A percentile compares a stretch with the other conserved stretches of the same genome.
phyloP scores from a whole-genome alignment of 1,140 invertebrate genomes.

The Drosophila serrata region DNA sequence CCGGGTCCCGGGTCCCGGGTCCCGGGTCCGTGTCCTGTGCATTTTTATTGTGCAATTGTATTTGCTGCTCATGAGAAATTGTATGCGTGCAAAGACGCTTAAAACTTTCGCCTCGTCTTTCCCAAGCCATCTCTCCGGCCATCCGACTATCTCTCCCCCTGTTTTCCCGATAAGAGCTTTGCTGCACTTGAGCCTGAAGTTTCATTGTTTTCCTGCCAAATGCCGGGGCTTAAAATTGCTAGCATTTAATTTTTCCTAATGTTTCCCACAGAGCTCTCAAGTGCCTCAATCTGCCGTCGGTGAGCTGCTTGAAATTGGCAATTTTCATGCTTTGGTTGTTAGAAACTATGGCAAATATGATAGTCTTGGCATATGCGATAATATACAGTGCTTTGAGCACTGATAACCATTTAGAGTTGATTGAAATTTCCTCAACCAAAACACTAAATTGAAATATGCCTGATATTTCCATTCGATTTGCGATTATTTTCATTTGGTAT shows the following conservation, averaged over 20 bases:
- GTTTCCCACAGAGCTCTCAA: conserved; percentile 21
- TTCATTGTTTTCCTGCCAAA: conserved; percentile 62
- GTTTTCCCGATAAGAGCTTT: conserved; percentile 68
- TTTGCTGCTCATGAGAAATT: conserved; percentile 81
- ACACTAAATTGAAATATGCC: conserved; percentile 35
- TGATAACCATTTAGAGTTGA: conserved; percentile 36
- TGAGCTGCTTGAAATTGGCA: conserved; percentile 30
- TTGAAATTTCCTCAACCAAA: conserved; percentile 31
- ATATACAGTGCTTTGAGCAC: conserved; percentile 10
- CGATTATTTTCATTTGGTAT: conserved; percentile 33
- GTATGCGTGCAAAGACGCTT: conserved; percentile 80
- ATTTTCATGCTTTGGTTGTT: conserved; percentile 17
- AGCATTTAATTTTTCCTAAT: conserved; percentile 60
- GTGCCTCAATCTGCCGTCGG: conserved; percentile 3
- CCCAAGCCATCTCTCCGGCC: conserved; percentile 1
- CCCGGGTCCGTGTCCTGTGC: conserved; percentile 15
- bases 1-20: no score
- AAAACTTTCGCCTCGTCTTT: conserved; percentile 71
- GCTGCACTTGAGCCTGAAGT: conserved; percentile 66
- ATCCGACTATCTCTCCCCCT: conserved; percentile 1
- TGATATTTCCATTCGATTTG: conserved; percentile 42
- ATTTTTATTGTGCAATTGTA: conserved; percentile 82
- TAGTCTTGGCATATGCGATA: conserved; percentile 1
- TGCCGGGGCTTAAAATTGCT: conserved; percentile 66
- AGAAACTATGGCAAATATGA: conserved; percentile 5